A percentile compares a stretch with the other conserved stretches of the same genome.
These are phyloP conservation scores for Temnothorax longispinosus DNA, from an alignment of 1,140 invertebrate genomes.

Conservation along the genomic window DNA sequence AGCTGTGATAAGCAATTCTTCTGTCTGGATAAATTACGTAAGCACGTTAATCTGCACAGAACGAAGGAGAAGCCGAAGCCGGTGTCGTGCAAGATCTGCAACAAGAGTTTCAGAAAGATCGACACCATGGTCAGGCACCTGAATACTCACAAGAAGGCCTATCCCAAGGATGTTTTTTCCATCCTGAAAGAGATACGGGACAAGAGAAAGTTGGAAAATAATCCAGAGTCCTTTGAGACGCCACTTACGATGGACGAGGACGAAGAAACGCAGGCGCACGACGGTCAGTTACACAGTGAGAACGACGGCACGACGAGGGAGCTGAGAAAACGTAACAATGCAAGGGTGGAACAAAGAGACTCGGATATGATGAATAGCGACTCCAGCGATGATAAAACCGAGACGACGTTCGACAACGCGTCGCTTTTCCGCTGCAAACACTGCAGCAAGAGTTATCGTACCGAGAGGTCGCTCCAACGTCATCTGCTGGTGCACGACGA, in stretches of 20 bases:
- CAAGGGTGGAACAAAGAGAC: not conserved
- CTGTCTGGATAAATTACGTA: slow-evolving; percentile 66
- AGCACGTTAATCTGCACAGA: slow-evolving; percentile 75
- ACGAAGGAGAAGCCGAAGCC: slow-evolving; percentile 70
- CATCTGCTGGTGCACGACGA: slow-evolving; percentile 68
- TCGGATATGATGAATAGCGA: not conserved
- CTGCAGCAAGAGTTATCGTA: slow-evolving; percentile 64
- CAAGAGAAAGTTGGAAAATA: slow-evolving; percentile 74
- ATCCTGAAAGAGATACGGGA: slow-evolving; percentile 80
- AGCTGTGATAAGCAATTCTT: slow-evolving; percentile 73
- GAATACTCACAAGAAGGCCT: slow-evolving; percentile 78
- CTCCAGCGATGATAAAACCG: slow-evolving; percentile 20
- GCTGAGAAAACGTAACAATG: slow-evolving; percentile 25
- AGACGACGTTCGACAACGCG: not conserved
- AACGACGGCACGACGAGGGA: slow-evolving; percentile 12
- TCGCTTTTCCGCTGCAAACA: slow-evolving; percentile 68
- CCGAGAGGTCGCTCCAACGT: slow-evolving; percentile 66
- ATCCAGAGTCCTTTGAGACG: slow-evolving; percentile 10
- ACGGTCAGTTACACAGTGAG: not conserved
- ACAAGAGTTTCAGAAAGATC: slow-evolving; percentile 78
- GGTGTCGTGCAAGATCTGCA: slow-evolving; percentile 78
- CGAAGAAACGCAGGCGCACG: not conserved
- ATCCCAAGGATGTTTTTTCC: slow-evolving; percentile 78
- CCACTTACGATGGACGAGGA: not conserved
- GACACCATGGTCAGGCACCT: slow-evolving; percentile 81